Conservation (phyloP, 2,888 invertebrate genomes). For the Subacronicta megacephala region DNA sequence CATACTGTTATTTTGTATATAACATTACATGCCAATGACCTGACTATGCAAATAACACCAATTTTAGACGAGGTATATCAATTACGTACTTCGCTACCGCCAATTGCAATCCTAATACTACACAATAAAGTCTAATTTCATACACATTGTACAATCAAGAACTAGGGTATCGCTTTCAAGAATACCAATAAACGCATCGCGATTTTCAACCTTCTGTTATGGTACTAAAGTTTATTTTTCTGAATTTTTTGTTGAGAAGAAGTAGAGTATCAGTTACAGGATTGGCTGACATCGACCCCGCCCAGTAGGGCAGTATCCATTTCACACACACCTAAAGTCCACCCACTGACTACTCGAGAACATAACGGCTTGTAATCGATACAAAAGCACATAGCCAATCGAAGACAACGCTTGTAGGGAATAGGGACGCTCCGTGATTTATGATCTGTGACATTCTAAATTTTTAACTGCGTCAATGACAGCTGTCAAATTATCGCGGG, state of each 20-base stretch:
- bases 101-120: slow-evolving; percentile 56
- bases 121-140: slow-evolving; percentile 57
- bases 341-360: slow-evolving; percentile 70
- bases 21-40: slow-evolving; percentile 27
- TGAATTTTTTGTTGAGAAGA: slow-evolving; percentile 70
- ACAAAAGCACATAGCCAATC: slow-evolving; percentile 67
- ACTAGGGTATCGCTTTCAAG: slow-evolving; percentile 86
- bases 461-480: slow-evolving; percentile 29
- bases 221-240: slow-evolving; percentile 52
- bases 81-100: slow-evolving; percentile 67
- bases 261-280: slow-evolving; percentile 88
- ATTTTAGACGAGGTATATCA: slow-evolving; percentile 77
- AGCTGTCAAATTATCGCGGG: slow-evolving; percentile 33
- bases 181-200: slow-evolving; percentile 36
- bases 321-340: slow-evolving; percentile 82
- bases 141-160: slow-evolving; percentile 62
- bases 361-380: slow-evolving; percentile 69
- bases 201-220: slow-evolving; percentile 53
- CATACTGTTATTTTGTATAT: slow-evolving; percentile 2
- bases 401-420: slow-evolving; percentile 41
- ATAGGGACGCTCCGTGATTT: slow-evolving; percentile 50
- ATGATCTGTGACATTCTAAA: slow-evolving; percentile 37
- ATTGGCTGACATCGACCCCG: slow-evolving; percentile 85
- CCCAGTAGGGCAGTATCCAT: slow-evolving; percentile 84
- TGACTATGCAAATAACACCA: slow-evolving; percentile 60